These are phyloP conservation scores for Asobara japonica DNA, from an alignment of 1,140 invertebrate species.

Conservation along the genomic window DNA sequence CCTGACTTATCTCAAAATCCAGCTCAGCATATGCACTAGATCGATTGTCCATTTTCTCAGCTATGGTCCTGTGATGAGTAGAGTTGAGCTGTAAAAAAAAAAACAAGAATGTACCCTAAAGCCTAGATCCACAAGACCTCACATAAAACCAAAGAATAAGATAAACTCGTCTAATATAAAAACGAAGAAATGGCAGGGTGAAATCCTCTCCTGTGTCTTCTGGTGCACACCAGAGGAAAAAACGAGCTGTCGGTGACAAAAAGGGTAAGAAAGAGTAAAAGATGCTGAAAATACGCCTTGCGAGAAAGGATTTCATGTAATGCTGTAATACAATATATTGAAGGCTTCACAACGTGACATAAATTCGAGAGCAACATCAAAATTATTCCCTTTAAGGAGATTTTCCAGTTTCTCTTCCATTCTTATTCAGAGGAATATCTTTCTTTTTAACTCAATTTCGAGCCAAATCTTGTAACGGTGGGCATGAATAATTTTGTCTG, in stretches of 20 bases:
- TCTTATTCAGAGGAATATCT: too few relatives aligned
- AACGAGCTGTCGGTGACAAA: too few relatives aligned
- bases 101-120: conserved; percentile 8
- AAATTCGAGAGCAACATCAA: too few relatives aligned
- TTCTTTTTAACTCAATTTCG: too few relatives aligned
- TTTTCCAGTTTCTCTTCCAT: too few relatives aligned
- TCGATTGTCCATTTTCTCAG: conserved; percentile 57
- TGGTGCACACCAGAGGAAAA: too few relatives aligned
- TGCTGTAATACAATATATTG: too few relatives aligned
- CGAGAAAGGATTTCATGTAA: too few relatives aligned
- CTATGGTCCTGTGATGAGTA: conserved; percentile 57
- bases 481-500: too few relatives aligned
- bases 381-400: too few relatives aligned
- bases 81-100: conserved; percentile 55
- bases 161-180: not conserved
- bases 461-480: too few relatives aligned
- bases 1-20: conserved; percentile 69
- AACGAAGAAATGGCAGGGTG: not conserved
- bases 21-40: conserved; percentile 55
- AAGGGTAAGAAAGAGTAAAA: not conserved
- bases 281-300: not conserved
- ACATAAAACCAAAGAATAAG: not conserved
- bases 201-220: not conserved
- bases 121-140: not conserved
- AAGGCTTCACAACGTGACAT: too few relatives aligned